Base-by-base conservation (phyloP, 2,113 vertebrate species). In the Perca fluviatilis region DNA sequence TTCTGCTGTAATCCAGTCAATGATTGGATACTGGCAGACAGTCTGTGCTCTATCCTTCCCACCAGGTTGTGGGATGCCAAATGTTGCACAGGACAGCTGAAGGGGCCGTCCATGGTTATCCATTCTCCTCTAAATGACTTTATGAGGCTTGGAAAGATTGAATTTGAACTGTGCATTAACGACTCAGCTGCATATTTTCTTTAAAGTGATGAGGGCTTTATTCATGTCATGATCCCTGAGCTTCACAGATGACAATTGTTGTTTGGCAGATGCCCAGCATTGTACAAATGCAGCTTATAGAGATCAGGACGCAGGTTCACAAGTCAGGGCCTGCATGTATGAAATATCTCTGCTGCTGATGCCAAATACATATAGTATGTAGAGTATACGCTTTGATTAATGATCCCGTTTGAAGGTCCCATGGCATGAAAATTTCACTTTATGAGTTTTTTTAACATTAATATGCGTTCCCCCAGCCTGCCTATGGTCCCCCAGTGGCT, bases 11-110 rank as follows among this genome's bases (percentile, higher is more conserved):
- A 95, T 93, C 91, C 88, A 60, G 74, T 84, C 84, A 80, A 40
- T 80, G 86, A 93, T 89, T 84, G 87, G 79, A 85, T 73, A 30
- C 78, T 87, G 86, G 80, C 91, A 87, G 82, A 74, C 78, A 57
- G 15, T 73, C 70, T 51, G 14, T n/a, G 40, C 79, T 56, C 71
- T 30, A 46, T 80, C 79, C 57, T 58, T 66, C 83, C 83, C 85
- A 75, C 56, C 70, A 72, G 79, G 40, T 30, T 63, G 65, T 40
- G 23, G 40, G 74, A 69, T 87, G 87, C 89, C 93, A 90, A 88
- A 79, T 83, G 86, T 88, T 90, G 72, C 81, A 85, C 86, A 86
- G 91, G 88, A 92, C 91, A 91, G 91, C 90, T 92, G 92, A 30
- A 61, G 9, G 63, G 72, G 23, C 62, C 21, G 15, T 53, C 79